Evolutionary conservation across 2,888 invertebrate species (phyloP).

Genomic region (Ariolimax columbianus): DNA sequence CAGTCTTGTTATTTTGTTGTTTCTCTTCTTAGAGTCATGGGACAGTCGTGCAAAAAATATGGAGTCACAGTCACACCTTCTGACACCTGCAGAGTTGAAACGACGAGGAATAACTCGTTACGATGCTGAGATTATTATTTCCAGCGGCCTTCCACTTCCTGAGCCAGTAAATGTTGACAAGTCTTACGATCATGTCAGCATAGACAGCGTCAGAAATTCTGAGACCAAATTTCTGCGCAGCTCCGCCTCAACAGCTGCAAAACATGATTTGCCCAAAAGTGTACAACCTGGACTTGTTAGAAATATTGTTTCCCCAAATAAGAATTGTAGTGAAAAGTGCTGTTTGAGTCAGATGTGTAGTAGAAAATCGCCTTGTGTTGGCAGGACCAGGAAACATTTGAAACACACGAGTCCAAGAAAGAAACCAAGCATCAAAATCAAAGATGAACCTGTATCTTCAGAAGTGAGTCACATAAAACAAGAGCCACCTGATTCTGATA

Average conservation of each 20-base stretch:
- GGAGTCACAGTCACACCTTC: conserved; percentile 73
- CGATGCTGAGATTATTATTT: conserved; percentile 76
- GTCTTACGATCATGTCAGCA: neutral
- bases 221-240: conserved; percentile 37
- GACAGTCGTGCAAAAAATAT: conserved; percentile 74
- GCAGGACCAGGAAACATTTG: neutral
- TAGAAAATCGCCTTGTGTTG: conserved; percentile 12
- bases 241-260: conserved; percentile 4
- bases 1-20: neutral
- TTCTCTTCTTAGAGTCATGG: conserved; percentile 60
- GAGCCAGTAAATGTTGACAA: conserved; percentile 24
- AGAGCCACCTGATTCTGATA: conserved; percentile 36
- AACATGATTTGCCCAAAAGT: conserved; percentile 20
- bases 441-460: neutral
- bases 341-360: conserved; percentile 20
- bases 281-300: conserved; percentile 1
- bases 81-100: conserved; percentile 74
- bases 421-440: neutral
- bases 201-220: neutral
- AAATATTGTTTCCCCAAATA: neutral
- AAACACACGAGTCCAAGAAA: conserved; percentile 59
- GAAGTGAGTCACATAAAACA: conserved; percentile 23
- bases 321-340: neutral
- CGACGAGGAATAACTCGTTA: conserved; percentile 76
- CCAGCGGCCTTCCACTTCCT: conserved; percentile 47